Evolutionary conservation across 2,888 invertebrate species (phyloP), one percentile per base, ranked within the genome.

Genomic region (Lasioglossum lativentre): DNA sequence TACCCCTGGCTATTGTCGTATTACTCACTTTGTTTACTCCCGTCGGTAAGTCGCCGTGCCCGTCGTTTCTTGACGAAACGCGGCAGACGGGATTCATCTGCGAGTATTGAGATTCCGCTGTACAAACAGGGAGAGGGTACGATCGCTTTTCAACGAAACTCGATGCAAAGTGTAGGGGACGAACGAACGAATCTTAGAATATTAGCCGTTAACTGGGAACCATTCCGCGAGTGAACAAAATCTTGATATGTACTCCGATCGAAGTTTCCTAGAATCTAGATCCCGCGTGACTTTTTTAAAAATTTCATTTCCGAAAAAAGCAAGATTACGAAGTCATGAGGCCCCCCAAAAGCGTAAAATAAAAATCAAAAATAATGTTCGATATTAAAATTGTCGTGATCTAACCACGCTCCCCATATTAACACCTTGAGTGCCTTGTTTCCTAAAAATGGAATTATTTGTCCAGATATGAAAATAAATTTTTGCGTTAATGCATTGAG

Each of bases 1-100:
- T 66, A 34, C 68, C 68, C 68, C 38, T 12, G n/a, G 10, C 68
- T n/a, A 70, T 70, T 70, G 38, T 70, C 68, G 38, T 70, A 14
- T 16, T 45, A 23, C 38, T 40, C n/a, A 70, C 68, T 70, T 70
- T 70, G 38, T 70, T 70, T 70, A 40, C 23, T 40, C 68, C 68
- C n/a, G 68, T 70, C 38, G 68, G 12, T 40, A 70, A 70, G 68
- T 70, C 68, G 38, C 68, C 68, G 68, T 70, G 68, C n/a, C n/a
- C 23, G n/a, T 14, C 68, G 38, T 38, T 40, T 70, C 68, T 70
- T 70, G 12, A 70, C 38, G 38, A n/a, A 70, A 70, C 34, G 68
- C 40, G 23, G 10, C 40, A n/a, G 40, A 70, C 68, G 38, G 68
- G 68, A 38, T 23, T 70, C 68, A 23, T 70, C 68, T 40, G 68